Base-by-base conservation (phyloP, 2,888 invertebrate genomes). In the Cryptocheilus praepositus region DNA sequence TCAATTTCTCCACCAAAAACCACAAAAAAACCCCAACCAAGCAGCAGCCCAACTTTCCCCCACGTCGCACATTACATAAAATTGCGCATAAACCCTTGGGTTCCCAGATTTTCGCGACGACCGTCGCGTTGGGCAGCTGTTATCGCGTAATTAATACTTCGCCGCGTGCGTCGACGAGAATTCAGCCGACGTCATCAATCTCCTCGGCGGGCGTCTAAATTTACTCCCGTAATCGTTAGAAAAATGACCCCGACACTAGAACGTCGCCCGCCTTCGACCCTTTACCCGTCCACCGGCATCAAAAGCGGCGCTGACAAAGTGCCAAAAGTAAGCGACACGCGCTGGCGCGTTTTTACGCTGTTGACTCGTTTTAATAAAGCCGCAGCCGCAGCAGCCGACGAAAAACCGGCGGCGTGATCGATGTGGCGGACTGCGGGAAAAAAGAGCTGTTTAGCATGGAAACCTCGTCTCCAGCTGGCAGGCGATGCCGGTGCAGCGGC, bases 371-470 rank as follows among this genome's bases (percentile, higher is more conserved):
- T 60, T 65, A 65, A 65, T 65, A 65, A 65, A 65, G 59, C 65
- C 16, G 28, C 46, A 21, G 52, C 52, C 16, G 65, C 46, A 18
- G n/a, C 19, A 18, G 16, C 22, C 59, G 28, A 49, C 45, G 53
- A 64, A 64, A 59, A 64, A 58, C 52, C 51, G 43, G 8, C 44
- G 16, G 1, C 18, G 57, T 64, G 64, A 64, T 64, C 64, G 64
- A 64, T 64, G 58, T 53, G 58, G 53, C 28, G 44, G 53, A 19
- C 61, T 57, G 60, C 54, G 25, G 67, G 70, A 65, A 77, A 74
- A 74, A 76, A 73, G 70, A 63, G 66, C 79, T 79, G 72, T 67
- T 80, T 81, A 80, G 81, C 80, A 80, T 80, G 76, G 77, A 71
- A 76, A 76, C 68, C 77, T 81, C 79, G 72, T 81, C 79, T 60